A percentile compares a stretch with the other conserved stretches of the same genome.
Conservation (phyloP, 2,888 invertebrate species). For the Zaprionus lineosus region DNA sequence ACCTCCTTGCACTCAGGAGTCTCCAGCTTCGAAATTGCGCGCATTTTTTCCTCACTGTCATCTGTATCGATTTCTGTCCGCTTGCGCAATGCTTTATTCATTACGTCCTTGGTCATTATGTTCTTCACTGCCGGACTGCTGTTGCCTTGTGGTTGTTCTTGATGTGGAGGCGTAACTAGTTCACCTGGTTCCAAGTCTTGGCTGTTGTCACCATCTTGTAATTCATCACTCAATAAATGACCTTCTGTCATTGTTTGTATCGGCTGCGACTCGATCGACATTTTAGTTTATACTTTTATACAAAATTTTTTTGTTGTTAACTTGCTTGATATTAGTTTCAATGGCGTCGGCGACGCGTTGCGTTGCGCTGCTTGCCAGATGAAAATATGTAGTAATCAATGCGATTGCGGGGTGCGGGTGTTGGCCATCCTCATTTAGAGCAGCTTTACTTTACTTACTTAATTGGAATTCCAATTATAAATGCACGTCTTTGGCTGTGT, state of each 20-base stretch:
- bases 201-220: conserved; percentile 78
- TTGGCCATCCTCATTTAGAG: conserved; percentile 42
- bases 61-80: conserved; percentile 42
- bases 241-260: conserved; percentile 26
- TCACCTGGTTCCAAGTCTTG: conserved; percentile 78
- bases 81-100: conserved; percentile 62
- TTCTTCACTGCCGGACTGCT: conserved; percentile 41
- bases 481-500: conserved; percentile 13
- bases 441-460: conserved; percentile 20
- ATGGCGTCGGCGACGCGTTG: conserved; percentile 36
- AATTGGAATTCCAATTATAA: conserved; percentile 8
- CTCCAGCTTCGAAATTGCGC: conserved; percentile 69
- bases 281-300: conserved; percentile 27
- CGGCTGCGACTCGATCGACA: conserved; percentile 25
- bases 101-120: conserved; percentile 49
- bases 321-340: conserved; percentile 29
- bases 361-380: conserved; percentile 32
- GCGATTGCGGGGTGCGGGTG: conserved; percentile 43
- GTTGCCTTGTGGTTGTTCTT: conserved; percentile 15
- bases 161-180: conserved; percentile 80
- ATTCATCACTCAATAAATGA: conserved; percentile 67
- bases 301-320: conserved; percentile 9
- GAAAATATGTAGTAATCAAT: conserved; percentile 60
- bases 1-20: conserved; percentile 65
- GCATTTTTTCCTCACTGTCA: conserved; percentile 62